Base-by-base conservation (phyloP, 2,797 vertebrate genomes). In the Gobio occitaniae region DNA sequence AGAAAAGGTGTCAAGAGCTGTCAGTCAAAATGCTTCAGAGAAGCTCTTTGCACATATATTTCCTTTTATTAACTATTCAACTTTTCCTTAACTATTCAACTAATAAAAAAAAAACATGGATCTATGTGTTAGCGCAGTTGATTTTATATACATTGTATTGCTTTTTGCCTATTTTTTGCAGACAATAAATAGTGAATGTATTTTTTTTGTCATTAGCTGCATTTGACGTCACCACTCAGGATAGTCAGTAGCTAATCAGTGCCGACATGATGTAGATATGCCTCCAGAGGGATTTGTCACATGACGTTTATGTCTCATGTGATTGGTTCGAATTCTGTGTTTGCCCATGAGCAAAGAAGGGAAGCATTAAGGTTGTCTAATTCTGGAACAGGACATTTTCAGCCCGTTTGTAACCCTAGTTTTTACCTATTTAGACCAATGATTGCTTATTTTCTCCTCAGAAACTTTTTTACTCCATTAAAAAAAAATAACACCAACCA, bases 1-100 rank as follows among this genome's bases (percentile, higher is more conserved):
- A 50, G 82, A 78, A 74, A 79, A 85, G 65, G 82, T 85, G 70
- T 86, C 82, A 75, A 19, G 65, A 59, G 12, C 79, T 69, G 82
- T 81, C 76, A 16, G 32, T 89, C 69, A 83, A 21, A 68, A 76
- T 63, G 29, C 59, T 36, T 84, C 76, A 74, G 29, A 16, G 29
- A 82, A 66, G 61, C 25, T 16, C 17, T 65, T 52, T 54, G 63
- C 29, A 19, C 66, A 29, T 78, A 75, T n/a, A 16, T 70, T 44
- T 48, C 4, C 9, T 6, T 44, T 79, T 25, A 25, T 25, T 25
- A 25, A 25, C 25, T 25, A 25, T 25, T 25, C 25, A 25, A 25
- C 25, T 25, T 25, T 25, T 25, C 25, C 25, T 25, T 25, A 25
- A 25, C 25, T 25, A 25, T 29, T 63, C 5, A 6, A 63, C n/a